Conservation (phyloP, 1,140 invertebrate genomes). For the Drosophila pruinosa region DNA sequence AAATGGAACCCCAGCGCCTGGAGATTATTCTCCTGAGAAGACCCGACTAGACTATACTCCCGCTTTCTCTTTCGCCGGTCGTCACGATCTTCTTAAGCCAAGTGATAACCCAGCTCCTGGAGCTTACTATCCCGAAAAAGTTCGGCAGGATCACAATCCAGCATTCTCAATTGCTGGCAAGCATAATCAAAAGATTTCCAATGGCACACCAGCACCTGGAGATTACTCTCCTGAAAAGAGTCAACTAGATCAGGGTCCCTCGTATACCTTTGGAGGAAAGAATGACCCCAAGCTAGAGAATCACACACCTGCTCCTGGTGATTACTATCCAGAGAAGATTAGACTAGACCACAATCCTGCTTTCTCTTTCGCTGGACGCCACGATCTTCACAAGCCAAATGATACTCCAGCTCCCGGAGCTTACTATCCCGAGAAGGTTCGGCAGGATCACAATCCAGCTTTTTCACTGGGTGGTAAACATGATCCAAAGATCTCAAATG, state of each 20-base stretch:
- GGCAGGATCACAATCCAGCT: conserved; percentile 84
- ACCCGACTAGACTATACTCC: conserved; percentile 84
- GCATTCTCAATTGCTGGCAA: conserved; percentile 86
- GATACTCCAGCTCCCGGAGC: conserved; percentile 87
- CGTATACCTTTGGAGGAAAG: conserved; percentile 84
- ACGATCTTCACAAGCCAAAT: conserved; percentile 86
- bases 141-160: conserved; percentile 85
- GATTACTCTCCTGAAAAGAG: conserved; percentile 90
- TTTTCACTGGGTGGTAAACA: conserved; percentile 84
- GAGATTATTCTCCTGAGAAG: conserved; percentile 89
- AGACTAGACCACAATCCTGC: conserved; percentile 83
- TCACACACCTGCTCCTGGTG: conserved; percentile 83
- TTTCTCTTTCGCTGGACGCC: conserved; percentile 83
- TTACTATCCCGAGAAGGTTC: conserved; percentile 85
- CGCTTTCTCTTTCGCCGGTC: conserved; percentile 84
- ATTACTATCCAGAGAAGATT: conserved; percentile 86
- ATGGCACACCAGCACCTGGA: conserved; percentile 87
- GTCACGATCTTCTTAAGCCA: conserved; percentile 83
- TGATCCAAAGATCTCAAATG: conserved; percentile 85
- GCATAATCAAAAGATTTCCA: conserved; percentile 84
- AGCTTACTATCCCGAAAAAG: conserved; percentile 85
- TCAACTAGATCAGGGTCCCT: conserved; percentile 84
- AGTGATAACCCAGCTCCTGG: conserved; percentile 86
- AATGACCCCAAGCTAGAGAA: conserved; percentile 78
- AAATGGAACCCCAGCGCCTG: conserved; percentile 89